Base-by-base conservation (phyloP, 2,888 invertebrate species). In the Cheilosia pagana region DNA sequence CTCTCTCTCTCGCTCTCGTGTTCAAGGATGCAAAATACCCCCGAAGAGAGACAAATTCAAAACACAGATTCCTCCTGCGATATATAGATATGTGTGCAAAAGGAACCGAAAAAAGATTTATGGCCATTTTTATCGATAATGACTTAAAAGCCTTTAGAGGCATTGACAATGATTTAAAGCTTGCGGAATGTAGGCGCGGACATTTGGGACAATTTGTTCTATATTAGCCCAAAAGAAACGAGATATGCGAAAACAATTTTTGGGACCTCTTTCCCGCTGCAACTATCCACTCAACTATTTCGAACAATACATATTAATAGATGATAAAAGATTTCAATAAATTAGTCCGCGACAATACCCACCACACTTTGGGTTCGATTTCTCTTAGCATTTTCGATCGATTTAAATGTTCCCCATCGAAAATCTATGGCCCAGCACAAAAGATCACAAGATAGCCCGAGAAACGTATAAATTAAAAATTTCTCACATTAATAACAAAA, bases 101-200 rank as follows among this genome's bases (percentile, higher is more conserved):
- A 68, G 50, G 48, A 62, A 53, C 52, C 75, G 79, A 76, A 62
- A 31, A 31, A 55, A 85, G 90, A 91, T 91, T 91, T 91, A 91
- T 91, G 90, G 89, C 89, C 88, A 90, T 90, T 89, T 91, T 90
- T 90, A 91, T 91, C 90, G 91, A 90, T 91, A 91, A 90, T 91
- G 92, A 91, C 91, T 90, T 91, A 90, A 90, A 91, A 91, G 90
- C 91, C 90, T 90, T 89, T 89, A 50, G 90, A 90, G 89, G 90
- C 90, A 91, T 90, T 91, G 90, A 91, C 90, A 91, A 90, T 91
- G 90, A 91, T 91, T 91, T 91, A 91, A 90, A 89, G 90, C 88
- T 89, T 86, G 75, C 14, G 53, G 75, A 85, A 76, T 81, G 35
- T 70, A 50, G 45, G 65, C 14, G 48, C 16, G 48, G 8, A 5